These are phyloP conservation scores for Atethmia centrago DNA, from an alignment of 2,888 invertebrate genomes.

Conservation along the genomic window DNA sequence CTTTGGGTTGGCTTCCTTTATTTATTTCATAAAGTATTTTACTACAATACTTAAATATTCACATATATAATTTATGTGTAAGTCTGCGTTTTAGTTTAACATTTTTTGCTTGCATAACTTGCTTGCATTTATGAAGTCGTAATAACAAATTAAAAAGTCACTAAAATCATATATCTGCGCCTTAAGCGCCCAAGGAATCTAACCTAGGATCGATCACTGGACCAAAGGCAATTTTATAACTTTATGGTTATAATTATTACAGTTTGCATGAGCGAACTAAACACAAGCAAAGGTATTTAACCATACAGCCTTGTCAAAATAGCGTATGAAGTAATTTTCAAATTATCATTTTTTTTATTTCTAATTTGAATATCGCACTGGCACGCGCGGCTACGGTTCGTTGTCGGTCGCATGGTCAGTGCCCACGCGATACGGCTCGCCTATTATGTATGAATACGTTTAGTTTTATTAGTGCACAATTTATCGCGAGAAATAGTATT, in stretches of 20 bases:
- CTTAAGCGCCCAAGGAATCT: no score
- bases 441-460: conserved; percentile 40
- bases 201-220: no score
- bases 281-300: no score
- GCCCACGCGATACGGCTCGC: conserved; percentile 57
- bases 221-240: neutral
- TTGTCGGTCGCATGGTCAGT: conserved; percentile 54
- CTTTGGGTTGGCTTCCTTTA: no score
- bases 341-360: conserved; percentile 33
- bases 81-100: no score
- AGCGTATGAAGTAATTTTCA: conserved; percentile 11
- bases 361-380: conserved; percentile 51
- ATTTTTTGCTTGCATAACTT: no score
- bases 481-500: conserved; percentile 34
- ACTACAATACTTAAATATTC: no score
- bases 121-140: no score
- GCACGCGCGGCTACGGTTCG: conserved; percentile 56
- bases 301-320: conserved; percentile 14
- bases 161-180: no score
- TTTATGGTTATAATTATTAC: neutral
- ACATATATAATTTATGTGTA: no score
- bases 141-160: no score
- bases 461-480: conserved; percentile 27
- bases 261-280: neutral
- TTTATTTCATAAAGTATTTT: no score